A percentile compares a stretch with the other conserved stretches of the same genome.
Evolutionary conservation across 2,888 invertebrate genomes (phyloP).

Genomic region (Agrochola lota): DNA sequence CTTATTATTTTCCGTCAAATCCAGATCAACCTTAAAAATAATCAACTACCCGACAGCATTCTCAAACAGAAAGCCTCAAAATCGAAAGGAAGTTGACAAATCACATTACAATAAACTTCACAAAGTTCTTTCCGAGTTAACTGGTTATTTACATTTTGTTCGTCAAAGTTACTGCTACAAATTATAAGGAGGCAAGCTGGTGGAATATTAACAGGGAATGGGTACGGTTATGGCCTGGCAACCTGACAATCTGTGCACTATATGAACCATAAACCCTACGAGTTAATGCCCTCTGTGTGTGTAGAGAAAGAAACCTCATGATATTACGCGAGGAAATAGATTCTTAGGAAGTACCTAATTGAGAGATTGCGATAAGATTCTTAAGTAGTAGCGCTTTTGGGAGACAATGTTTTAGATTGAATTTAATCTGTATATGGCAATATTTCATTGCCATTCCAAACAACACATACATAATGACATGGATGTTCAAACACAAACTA

Average conservation of each 20-base stretch:
- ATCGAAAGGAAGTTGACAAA: slow-evolving; percentile 28
- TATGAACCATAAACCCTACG: slow-evolving; percentile 44
- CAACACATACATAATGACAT: not conserved
- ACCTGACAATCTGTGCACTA: slow-evolving; percentile 48
- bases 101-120: slow-evolving; percentile 13
- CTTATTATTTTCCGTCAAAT: not conserved
- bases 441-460: no score
- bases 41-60: not conserved
- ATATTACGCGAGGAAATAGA: not conserved
- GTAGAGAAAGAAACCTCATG: slow-evolving; percentile 29
- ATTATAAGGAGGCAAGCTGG: slow-evolving; percentile 37
- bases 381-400: not conserved
- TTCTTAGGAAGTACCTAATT: slow-evolving; percentile 6
- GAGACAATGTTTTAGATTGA: not conserved
- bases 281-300: slow-evolving; percentile 29
- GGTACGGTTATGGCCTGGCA: slow-evolving; percentile 43
- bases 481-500: not conserved
- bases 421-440: not conserved
- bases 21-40: not conserved
- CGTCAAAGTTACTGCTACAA: slow-evolving; percentile 37
- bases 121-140: not conserved
- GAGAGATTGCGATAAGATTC: not conserved
- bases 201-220: slow-evolving; percentile 47
- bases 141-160: slow-evolving; percentile 32
- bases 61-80: slow-evolving; percentile 18